Percentiles rank a stretch among this genome's conserved stretches.
Evolutionary conservation across 1,140 invertebrate species (phyloP).

Genomic region (Pseudomyrmex sp.): DNA sequence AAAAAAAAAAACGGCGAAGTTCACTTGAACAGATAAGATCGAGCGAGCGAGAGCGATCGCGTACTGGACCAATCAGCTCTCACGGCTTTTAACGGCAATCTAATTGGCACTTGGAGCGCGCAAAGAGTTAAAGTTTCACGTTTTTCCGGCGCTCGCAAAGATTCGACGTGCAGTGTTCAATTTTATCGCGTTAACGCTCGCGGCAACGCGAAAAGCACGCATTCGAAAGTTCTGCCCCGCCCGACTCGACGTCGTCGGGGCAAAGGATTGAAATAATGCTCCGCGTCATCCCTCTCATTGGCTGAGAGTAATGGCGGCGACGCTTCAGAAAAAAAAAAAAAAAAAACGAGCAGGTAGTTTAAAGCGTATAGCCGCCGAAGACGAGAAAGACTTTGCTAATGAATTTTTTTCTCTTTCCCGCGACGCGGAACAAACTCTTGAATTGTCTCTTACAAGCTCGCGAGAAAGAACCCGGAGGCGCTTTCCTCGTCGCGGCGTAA

Average conservation of each 20-base stretch:
- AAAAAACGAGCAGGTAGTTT: not conserved
- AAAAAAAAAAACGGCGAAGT: slow-evolving; percentile 1
- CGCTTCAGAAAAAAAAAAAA: not conserved
- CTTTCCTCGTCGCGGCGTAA: slow-evolving; percentile 36
- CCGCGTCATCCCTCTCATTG: slow-evolving; percentile 2
- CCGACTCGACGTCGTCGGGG: not conserved
- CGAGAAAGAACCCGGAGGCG: slow-evolving; percentile 17
- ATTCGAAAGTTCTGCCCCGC: slow-evolving; percentile 1
- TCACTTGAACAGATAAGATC: slow-evolving; percentile 5
- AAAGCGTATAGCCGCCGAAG: not conserved
- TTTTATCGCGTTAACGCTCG: slow-evolving; percentile 38
- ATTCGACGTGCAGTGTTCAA: slow-evolving; percentile 32
- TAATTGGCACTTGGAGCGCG: slow-evolving; percentile 53
- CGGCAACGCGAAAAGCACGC: slow-evolving; percentile 13
- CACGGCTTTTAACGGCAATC: slow-evolving; percentile 18
- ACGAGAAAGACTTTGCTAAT: slow-evolving; percentile 32
- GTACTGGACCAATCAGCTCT: slow-evolving; percentile 10
- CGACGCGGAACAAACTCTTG: not conserved
- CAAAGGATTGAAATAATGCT: slow-evolving; percentile 12
- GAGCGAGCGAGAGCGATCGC: not conserved
- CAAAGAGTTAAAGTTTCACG: slow-evolving; percentile 36
- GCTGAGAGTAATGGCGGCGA: slow-evolving; percentile 1
- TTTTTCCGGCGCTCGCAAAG: not conserved
- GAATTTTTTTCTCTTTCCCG: slow-evolving; percentile 17
- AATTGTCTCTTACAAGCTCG: slow-evolving; percentile 27